Percentiles rank a stretch among this genome's conserved stretches.
Conservation (phyloP, 2,113 vertebrate genomes). For the Hypomesus transpacificus region DNA sequence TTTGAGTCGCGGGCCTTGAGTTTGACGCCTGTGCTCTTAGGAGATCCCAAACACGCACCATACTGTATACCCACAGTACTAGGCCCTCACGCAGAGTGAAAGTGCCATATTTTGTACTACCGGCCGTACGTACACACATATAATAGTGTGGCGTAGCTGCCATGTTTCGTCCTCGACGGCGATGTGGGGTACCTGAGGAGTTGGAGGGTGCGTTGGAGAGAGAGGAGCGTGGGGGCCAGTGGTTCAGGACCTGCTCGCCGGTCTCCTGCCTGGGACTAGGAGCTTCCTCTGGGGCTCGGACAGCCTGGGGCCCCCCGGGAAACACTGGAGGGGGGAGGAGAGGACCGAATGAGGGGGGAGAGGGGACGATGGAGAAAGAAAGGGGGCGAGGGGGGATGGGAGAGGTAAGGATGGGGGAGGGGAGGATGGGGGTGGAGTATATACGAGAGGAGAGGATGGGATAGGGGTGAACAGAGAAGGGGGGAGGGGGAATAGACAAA, state of each 20-base stretch:
- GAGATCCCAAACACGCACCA: neutral
- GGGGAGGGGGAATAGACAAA: neutral
- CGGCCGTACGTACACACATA: neutral
- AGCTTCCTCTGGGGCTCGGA: constrained; percentile 36
- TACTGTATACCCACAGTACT: neutral
- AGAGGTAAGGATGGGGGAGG: no score
- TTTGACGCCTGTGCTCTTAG: no score
- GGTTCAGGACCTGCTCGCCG: constrained; percentile 57
- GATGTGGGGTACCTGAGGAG: constrained; percentile 45
- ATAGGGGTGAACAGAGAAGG: neutral
- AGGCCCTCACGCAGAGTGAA: neutral
- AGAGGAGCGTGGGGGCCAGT: constrained; percentile 71
- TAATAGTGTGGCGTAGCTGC: neutral
- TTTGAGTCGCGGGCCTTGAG: no score
- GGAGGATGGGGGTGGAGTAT: no score
- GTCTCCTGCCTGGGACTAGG: constrained; percentile 33
- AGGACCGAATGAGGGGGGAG: no score
- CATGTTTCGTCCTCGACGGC: no score
- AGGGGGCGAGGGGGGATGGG: neutral
- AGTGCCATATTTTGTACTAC: neutral
- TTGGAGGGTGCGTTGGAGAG: constrained; percentile 41
- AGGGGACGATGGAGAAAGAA: no score
- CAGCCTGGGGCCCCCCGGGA: constrained; percentile 10
- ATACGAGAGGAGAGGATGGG: neutral
- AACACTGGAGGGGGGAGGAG: constrained; percentile 25